Evolutionary conservation across 2,888 invertebrate genomes (phyloP).

Genomic region (Patella caerulea): DNA sequence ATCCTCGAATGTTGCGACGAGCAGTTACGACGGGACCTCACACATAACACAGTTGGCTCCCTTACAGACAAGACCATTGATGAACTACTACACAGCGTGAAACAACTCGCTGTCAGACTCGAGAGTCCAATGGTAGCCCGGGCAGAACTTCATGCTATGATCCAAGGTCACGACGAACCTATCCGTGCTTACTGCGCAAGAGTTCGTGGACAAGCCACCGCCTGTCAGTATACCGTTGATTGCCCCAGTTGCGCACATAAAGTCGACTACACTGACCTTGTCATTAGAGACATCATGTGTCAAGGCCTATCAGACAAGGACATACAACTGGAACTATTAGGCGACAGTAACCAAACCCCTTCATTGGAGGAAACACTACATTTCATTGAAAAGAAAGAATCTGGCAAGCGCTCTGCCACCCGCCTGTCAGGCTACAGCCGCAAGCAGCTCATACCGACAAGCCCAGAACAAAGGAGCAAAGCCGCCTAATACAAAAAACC

Average conservation of each 20-base stretch:
- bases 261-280: slow-evolving; percentile 35
- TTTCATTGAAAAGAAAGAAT: slow-evolving; percentile 46
- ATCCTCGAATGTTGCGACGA: not conserved
- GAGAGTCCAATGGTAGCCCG: not conserved
- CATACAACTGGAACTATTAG: slow-evolving; percentile 12
- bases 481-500: not conserved
- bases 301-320: slow-evolving; percentile 32
- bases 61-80: not conserved
- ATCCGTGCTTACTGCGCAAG: slow-evolving; percentile 39
- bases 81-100: not conserved
- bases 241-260: slow-evolving; percentile 22
- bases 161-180: slow-evolving; percentile 40
- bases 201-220: slow-evolving; percentile 40
- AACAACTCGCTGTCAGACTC: not conserved
- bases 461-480: too few species aligned
- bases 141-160: slow-evolving; percentile 9
- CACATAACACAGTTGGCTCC: not conserved
- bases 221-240: too few species aligned
- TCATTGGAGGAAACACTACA: slow-evolving; percentile 39
- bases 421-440: slow-evolving; percentile 35
- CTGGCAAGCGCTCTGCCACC: slow-evolving; percentile 42
- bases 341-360: too few species aligned
- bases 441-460: slow-evolving; percentile 29
- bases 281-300: slow-evolving; percentile 30
- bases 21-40: not conserved